These are phyloP conservation scores for Ornithorhynchus anatinus DNA, from an alignment of 2,113 vertebrate genomes.

Conservation along the genomic window DNA sequence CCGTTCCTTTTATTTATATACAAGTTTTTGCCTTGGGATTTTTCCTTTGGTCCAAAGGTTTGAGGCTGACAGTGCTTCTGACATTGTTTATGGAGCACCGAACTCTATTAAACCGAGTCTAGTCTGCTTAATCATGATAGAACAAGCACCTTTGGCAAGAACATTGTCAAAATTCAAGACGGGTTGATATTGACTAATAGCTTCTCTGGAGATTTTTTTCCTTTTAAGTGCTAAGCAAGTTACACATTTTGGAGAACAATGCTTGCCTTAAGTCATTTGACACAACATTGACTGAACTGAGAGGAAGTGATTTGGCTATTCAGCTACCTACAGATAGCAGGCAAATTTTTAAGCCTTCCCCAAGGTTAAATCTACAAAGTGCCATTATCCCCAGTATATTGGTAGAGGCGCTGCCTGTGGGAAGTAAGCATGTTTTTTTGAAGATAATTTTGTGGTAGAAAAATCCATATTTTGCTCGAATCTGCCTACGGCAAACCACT, in stretches of 20 bases:
- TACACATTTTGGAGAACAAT: neutral
- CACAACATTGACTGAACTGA: neutral
- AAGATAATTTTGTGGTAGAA: too few relatives aligned
- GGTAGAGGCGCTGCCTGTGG: too few relatives aligned
- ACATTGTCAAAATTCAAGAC: slow-evolving; percentile 48
- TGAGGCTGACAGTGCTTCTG: slow-evolving; percentile 46
- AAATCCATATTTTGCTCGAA: too few relatives aligned
- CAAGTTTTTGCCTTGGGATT: slow-evolving; percentile 37
- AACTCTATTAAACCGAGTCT: slow-evolving; percentile 56
- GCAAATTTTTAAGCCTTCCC: too few relatives aligned
- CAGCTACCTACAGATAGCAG: neutral
- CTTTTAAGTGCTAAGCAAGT: neutral
- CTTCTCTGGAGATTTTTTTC: neutral
- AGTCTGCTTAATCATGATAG: slow-evolving; percentile 41
- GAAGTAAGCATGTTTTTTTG: too few relatives aligned
- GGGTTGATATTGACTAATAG: slow-evolving; percentile 16
- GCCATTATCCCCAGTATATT: too few relatives aligned
- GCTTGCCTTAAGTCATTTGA: neutral
- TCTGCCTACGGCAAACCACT: too few relatives aligned
- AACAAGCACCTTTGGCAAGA: slow-evolving; percentile 47
- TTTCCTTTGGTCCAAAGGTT: slow-evolving; percentile 37
- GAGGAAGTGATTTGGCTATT: slow-evolving; percentile 23
- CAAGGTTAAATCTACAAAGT: too few relatives aligned
- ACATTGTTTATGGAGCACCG: slow-evolving; percentile 56
- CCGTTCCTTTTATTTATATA: slow-evolving; percentile 33